These are phyloP conservation scores for Cyclargus thomasi DNA, from an alignment of 1,140 invertebrate genomes.

Conservation along the genomic window DNA sequence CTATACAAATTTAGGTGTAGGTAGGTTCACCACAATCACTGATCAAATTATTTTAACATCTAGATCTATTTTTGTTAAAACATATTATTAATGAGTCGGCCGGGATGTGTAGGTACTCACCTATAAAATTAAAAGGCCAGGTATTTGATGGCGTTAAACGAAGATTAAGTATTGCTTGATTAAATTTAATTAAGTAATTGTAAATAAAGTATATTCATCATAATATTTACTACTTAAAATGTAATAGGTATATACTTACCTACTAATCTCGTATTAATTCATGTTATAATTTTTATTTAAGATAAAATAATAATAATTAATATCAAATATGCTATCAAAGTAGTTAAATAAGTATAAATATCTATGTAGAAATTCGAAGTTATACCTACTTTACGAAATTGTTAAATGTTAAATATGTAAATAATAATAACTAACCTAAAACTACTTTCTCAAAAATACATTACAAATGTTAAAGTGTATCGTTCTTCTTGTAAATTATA, in stretches of 20 bases:
- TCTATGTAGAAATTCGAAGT: not conserved
- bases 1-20: too few relatives aligned
- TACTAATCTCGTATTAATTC: not conserved
- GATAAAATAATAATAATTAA: too few relatives aligned
- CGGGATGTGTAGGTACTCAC: not conserved
- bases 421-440: not conserved
- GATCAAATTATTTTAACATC: too few relatives aligned
- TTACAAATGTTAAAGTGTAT: not conserved
- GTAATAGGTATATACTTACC: not conserved
- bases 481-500: not conserved
- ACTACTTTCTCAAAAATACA: not conserved
- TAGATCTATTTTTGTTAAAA: too few relatives aligned
- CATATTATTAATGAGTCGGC: too few relatives aligned
- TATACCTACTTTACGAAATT: not conserved
- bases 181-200: not conserved
- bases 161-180: not conserved
- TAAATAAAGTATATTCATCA: not conserved
- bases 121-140: not conserved
- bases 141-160: not conserved
- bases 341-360: not conserved
- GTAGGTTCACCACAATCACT: too few relatives aligned
- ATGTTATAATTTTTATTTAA: not conserved
- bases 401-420: slow-evolving; percentile 11
- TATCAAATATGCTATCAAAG: not conserved
- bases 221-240: too few relatives aligned